A percentile compares a stretch with the other conserved stretches of the same genome.
Conservation (phyloP, 2,113 vertebrate species). For the Limnothrissa miodon region DNA sequence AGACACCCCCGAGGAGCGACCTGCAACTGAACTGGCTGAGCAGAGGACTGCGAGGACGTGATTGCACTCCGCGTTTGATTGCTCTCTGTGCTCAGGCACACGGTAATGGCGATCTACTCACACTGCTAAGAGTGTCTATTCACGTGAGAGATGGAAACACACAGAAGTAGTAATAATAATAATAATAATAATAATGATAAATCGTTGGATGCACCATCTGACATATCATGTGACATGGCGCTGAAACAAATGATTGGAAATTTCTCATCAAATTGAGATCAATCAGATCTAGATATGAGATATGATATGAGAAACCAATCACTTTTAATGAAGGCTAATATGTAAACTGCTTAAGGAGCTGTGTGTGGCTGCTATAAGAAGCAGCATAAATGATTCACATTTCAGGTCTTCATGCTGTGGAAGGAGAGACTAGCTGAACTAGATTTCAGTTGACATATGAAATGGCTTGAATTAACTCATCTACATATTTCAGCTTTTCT, state of each 20-base stretch:
- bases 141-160: not conserved
- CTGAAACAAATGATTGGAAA: not conserved
- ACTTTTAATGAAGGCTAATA: not conserved
- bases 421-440: not conserved
- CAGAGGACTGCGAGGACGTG: not conserved
- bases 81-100: not conserved
- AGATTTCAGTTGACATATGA: constrained; percentile 30
- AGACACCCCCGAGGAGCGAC: not conserved
- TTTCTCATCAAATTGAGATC: not conserved
- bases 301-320: not conserved
- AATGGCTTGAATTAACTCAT: constrained; percentile 26
- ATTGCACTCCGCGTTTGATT: not conserved
- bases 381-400: not conserved
- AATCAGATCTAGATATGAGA: not conserved
- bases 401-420: not conserved
- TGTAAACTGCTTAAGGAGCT: not conserved
- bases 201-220: not conserved
- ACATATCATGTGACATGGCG: not conserved
- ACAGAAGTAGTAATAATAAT: not conserved
- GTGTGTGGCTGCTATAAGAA: not conserved
- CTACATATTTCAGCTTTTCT: constrained; percentile 24
- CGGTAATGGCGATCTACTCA: not conserved
- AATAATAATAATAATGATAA: not conserved
- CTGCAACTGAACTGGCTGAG: not conserved
- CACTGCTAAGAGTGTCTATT: not conserved